Evolutionary conservation across 2,888 invertebrate genomes (phyloP).

Genomic region (Autographa gamma): DNA sequence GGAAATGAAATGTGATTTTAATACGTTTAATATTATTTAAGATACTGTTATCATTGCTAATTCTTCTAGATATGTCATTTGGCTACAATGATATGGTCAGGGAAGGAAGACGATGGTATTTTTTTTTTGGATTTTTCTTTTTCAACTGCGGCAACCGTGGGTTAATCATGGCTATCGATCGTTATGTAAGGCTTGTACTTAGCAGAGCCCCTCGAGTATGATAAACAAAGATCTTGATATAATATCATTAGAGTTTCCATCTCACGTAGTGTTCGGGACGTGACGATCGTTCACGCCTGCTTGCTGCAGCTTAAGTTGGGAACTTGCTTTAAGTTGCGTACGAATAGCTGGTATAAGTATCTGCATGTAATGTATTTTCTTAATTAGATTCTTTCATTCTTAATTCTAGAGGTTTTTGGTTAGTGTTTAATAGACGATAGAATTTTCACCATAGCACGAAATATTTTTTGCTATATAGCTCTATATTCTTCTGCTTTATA

Average conservation of each 20-base stretch:
- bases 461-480: too few relatives aligned
- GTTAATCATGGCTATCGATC: neutral
- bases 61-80: too few relatives aligned
- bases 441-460: too few relatives aligned
- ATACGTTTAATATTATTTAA: too few relatives aligned
- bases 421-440: too few relatives aligned
- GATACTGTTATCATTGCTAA: too few relatives aligned
- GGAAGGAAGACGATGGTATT: too few relatives aligned
- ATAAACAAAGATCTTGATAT: conserved; percentile 67
- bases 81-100: too few relatives aligned
- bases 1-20: too few relatives aligned
- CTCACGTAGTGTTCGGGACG: conserved; percentile 73
- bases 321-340: conserved; percentile 26
- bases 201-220: conserved; percentile 39
- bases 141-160: neutral
- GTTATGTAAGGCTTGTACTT: neutral
- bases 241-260: conserved; percentile 68
- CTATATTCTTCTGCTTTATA: too few relatives aligned
- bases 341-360: conserved; percentile 12
- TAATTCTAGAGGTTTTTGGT: neutral
- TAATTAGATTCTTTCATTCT: neutral
- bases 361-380: neutral
- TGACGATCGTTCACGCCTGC: conserved; percentile 71
- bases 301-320: conserved; percentile 52
- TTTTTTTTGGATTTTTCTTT: too few relatives aligned